A percentile compares a stretch with the other conserved stretches of the same genome.
Evolutionary conservation across 2,113 vertebrate species (phyloP).

Genomic region (Sphyrna mokarran): DNA sequence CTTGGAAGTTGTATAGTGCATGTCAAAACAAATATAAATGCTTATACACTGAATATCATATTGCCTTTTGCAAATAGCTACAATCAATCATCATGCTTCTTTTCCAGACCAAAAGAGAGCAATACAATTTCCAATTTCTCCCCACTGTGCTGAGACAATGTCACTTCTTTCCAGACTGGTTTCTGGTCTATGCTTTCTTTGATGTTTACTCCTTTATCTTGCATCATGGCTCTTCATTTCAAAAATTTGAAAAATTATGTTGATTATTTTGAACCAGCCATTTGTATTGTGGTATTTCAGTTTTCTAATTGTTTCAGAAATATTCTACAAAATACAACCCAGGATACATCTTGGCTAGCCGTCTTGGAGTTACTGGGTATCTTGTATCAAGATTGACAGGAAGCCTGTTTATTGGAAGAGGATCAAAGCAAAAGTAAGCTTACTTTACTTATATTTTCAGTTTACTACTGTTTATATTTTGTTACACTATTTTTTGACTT

Average conservation of each 20-base stretch:
- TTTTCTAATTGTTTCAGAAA: slow-evolving; percentile 70
- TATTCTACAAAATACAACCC: slow-evolving; percentile 94
- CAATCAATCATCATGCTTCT: not conserved
- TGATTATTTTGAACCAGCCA: not conserved
- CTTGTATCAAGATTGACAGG: slow-evolving; percentile 97
- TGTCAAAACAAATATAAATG: not conserved
- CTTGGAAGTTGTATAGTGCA: not conserved
- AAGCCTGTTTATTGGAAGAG: slow-evolving; percentile 94
- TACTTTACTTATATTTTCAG: not conserved
- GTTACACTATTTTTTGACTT: not conserved
- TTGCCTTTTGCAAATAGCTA: not conserved
- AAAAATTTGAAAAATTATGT: not conserved
- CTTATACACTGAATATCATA: not conserved
- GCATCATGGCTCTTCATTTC: not conserved
- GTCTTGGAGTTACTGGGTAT: slow-evolving; percentile 86
- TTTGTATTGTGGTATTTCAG: slow-evolving; percentile 39
- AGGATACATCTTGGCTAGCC: slow-evolving; percentile 87
- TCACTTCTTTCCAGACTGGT: not conserved
- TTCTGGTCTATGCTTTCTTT: not conserved
- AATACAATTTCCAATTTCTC: not conserved
- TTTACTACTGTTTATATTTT: not conserved
- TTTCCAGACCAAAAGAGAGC: not conserved
- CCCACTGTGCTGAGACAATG: not conserved
- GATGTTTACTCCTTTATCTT: not conserved
- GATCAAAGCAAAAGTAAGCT: slow-evolving; percentile 88